Conservation (phyloP, 2,797 vertebrate species). For the Cephalopachus bancanus region DNA sequence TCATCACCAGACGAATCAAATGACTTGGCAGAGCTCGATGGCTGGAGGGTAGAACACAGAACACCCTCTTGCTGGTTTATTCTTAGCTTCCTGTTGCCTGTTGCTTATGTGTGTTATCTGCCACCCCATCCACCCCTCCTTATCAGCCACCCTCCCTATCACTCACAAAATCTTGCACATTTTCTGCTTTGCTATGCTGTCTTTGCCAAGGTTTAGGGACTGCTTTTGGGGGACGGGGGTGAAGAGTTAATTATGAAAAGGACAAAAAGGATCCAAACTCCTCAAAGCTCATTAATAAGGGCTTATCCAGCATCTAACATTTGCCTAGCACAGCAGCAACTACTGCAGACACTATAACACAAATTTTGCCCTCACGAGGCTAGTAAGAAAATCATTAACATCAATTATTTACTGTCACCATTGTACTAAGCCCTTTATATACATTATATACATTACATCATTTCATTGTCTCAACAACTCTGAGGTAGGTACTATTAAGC, state of each 20-base stretch:
- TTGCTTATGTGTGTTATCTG: background rate
- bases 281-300: slow-evolving; percentile 14
- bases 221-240: background rate
- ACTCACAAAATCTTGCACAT: background rate
- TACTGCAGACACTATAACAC: background rate
- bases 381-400: background rate
- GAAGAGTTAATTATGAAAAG: background rate
- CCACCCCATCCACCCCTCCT: background rate
- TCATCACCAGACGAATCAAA: background rate
- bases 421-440: background rate
- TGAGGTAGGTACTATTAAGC: background rate
- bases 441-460: background rate
- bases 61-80: slow-evolving; percentile 66
- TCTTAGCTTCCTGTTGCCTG: slow-evolving; percentile 46
- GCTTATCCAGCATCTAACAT: background rate
- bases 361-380: background rate
- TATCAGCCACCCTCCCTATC: background rate
- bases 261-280: background rate
- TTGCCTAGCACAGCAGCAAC: background rate
- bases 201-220: background rate
- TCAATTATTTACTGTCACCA: background rate
- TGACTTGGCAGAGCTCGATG: background rate
- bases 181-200: background rate
- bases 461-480: background rate
- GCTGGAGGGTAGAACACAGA: slow-evolving; percentile 67